A percentile compares a stretch with the other conserved stretches of the same genome.
Evolutionary conservation across 1,140 invertebrate genomes (phyloP).

Genomic region (Drosophila azteca): DNA sequence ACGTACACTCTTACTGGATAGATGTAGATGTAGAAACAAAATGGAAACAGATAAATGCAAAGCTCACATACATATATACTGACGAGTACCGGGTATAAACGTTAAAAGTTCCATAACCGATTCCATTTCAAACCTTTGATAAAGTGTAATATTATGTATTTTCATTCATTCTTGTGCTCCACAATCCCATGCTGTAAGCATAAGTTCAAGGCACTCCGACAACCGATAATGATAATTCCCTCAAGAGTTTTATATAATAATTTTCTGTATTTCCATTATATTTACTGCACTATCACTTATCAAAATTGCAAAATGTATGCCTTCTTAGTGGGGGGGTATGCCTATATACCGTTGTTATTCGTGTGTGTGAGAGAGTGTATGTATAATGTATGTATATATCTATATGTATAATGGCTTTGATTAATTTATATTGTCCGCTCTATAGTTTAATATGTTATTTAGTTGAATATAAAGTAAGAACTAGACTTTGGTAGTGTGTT

Average conservation of each 20-base stretch:
- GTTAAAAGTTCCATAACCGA: not conserved
- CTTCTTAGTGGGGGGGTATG: slow-evolving; percentile 26
- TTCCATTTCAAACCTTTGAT: too few species aligned
- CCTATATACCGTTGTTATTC: slow-evolving; percentile 14
- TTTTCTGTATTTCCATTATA: slow-evolving; percentile 42
- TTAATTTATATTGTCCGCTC: slow-evolving; percentile 76
- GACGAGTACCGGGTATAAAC: too few species aligned
- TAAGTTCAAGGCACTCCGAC: not conserved
- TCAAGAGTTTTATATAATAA: slow-evolving; percentile 9
- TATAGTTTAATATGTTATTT: slow-evolving; percentile 63
- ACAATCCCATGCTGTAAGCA: not conserved
- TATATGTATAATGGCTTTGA: slow-evolving; percentile 54
- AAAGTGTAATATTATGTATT: too few species aligned
- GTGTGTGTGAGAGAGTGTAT: slow-evolving; percentile 1
- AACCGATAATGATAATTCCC: not conserved
- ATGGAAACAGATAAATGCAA: too few species aligned
- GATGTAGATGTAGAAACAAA: too few species aligned
- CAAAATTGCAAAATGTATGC: slow-evolving; percentile 74
- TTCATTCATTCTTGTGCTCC: too few species aligned
- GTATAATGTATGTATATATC: slow-evolving; percentile 18
- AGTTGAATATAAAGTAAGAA: slow-evolving; percentile 44
- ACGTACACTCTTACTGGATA: too few species aligned
- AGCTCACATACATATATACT: slow-evolving; percentile 2
- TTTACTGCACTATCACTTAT: slow-evolving; percentile 68
- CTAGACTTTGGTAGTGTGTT: slow-evolving; percentile 58